Base-by-base conservation (phyloP, 2,888 invertebrate species). In the Gymnosoma rotundatum region DNA sequence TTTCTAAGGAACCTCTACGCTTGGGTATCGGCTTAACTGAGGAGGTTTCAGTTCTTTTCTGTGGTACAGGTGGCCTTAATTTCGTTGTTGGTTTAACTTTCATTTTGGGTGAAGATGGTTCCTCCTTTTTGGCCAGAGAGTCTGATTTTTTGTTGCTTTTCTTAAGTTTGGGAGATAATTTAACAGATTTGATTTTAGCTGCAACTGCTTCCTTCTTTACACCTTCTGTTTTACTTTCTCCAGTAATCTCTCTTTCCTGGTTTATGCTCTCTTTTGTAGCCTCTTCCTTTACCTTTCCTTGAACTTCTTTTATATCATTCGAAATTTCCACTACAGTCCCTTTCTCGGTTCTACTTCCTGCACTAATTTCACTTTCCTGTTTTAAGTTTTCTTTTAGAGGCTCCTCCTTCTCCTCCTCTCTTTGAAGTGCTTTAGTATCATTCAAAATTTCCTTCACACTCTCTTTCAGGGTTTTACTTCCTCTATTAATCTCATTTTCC, bases 41-140 rank as follows among this genome's bases (percentile, higher is more conserved):
- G 9, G 86, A 36, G 6, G 85, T n/a, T 21, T 88, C 89, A 18
- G 85, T 87, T 56, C 90, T 86, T 21, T 89, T 90, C 42, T 87
- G 90, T 7, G 90, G 90, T 76, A 90, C 88, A 1, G 90, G 90
- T 0, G 90, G 84, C 38, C 81, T 84, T 2, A 81, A 78, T 42
- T 84, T 84, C 0, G 81, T 45, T 18, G 58, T 61, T 21, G 72
- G 73, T 38, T 63, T 83, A 2, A 63, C 45, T 69, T 74, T 79
- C 25, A 48, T 10, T 79, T 72, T 72, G 18, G 81, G 60, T 14
- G 67, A 73, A 14, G 70, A 9, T 25, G 83, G 78, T 78, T 87
- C 86, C 18, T 70, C 69, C 14, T 69, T 81, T 38, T n/a, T 2
- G 2, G 18, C 8, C 2, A 25, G 60, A 20, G 9, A 10, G 2